Base-by-base conservation (phyloP, 2,888 invertebrate species). In the Abrostola triplasia region DNA sequence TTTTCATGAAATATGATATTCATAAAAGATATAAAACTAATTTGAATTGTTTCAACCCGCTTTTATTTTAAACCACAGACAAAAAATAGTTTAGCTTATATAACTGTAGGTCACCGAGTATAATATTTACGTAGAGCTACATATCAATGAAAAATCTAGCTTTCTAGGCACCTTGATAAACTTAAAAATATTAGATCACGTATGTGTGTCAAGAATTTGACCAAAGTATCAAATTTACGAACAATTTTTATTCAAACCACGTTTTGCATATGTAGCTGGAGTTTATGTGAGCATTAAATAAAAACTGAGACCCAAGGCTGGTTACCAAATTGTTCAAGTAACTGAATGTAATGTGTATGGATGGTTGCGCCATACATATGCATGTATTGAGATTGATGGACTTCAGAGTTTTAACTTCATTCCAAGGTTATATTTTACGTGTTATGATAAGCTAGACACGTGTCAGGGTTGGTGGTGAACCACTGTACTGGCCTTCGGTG, bases 361-460 rank as follows among this genome's bases (percentile, higher is more conserved):
- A 51, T 24, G 24, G 24, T 71, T 78, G 36, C 71, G 61, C 51
- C 75, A 73, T 63, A 59, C 40, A 35, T 53, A 56, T 61, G 36
- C 13, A 62, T 76, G 47, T 24, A 47, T 47, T 24, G 47, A 48
- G 36, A 38, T 44, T 13, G 44, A 62, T 49, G 59, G 54, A 60
- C 62, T 64, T 75, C 52, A 50, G 50, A 37, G 41, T 37, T 53
- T 64, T 48, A 55, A 41, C 59, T 57, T 24, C 49, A n/a, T 51
- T 42, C 36, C 66, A 76, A 75, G 71, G 79, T 70, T 7, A 52
- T 35, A 24, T 0, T 8, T 0, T 42, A 11, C 5, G 36, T 13
- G 9, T 36, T 54, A 50, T 37, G 11, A 8, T 50, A 36, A 35
- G 48, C 8, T 52, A 35, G 41, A 35, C 8, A 41, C 24, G 8